Conservation (phyloP, 1,140 invertebrate genomes). For the Nomia melanderi region DNA sequence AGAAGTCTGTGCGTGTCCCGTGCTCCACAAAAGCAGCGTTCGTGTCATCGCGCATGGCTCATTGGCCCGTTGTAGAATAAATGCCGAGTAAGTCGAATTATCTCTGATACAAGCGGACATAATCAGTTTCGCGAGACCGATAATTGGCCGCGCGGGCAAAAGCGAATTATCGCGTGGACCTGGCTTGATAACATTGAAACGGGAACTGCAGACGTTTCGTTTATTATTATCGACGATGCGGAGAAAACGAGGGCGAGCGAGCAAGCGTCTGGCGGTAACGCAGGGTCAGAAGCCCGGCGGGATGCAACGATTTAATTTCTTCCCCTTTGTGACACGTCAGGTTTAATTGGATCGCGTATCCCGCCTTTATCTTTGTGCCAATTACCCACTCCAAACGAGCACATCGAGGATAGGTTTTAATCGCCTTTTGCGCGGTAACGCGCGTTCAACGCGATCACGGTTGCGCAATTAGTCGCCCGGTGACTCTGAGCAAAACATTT, state of each 20-base stretch:
- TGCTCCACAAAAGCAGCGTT: too few species aligned
- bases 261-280: background rate
- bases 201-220: slow-evolving; percentile 44
- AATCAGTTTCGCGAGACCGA: slow-evolving; percentile 39
- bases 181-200: slow-evolving; percentile 10
- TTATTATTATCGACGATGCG: background rate
- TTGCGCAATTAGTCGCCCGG: background rate
- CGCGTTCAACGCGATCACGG: background rate
- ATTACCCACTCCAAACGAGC: slow-evolving; percentile 19
- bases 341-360: slow-evolving; percentile 11
- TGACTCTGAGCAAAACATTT: too few species aligned
- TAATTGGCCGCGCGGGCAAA: slow-evolving; percentile 33
- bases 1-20: too few species aligned
- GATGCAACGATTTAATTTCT: slow-evolving; percentile 27
- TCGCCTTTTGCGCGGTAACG: slow-evolving; percentile 24
- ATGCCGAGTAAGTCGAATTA: slow-evolving; percentile 35
- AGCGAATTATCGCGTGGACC: slow-evolving; percentile 29
- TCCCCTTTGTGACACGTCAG: slow-evolving; percentile 10
- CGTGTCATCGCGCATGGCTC: too few species aligned
- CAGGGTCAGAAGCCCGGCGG: background rate
- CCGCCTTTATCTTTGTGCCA: background rate
- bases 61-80: background rate
- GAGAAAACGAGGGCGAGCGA: background rate
- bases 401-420: background rate
- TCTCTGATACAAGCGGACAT: background rate